phyloP scores from a whole-genome alignment of 2,888 invertebrate species.

The Perizoma affinitatum region DNA sequence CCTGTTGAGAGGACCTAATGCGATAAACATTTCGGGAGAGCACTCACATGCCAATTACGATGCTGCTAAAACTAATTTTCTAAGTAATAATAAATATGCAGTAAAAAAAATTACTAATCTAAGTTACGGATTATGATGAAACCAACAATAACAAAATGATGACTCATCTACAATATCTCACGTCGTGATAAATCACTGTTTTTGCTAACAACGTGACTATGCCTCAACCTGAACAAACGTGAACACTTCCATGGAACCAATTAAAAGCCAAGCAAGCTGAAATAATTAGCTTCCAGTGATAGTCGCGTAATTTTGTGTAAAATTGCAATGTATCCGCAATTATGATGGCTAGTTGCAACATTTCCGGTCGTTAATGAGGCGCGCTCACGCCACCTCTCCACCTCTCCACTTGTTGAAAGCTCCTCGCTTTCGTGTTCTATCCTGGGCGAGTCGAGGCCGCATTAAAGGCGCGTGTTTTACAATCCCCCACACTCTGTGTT shows the following conservation, averaged over 20 bases:
- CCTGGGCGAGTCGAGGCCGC: constrained; percentile 34
- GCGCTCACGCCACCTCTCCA: constrained; percentile 49
- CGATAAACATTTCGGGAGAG: constrained; percentile 34
- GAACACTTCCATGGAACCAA: constrained; percentile 17
- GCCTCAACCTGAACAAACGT: constrained; percentile 1
- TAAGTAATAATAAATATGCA: no score
- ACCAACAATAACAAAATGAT: constrained; percentile 7
- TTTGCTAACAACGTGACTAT: constrained; percentile 9
- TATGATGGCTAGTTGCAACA: constrained; percentile 44
- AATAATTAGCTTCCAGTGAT: constrained; percentile 35
- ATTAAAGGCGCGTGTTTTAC: constrained; percentile 57
- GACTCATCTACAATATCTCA: constrained; percentile 11
- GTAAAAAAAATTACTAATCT: not conserved
- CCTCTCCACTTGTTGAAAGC: constrained; percentile 47
- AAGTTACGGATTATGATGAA: constrained; percentile 5
- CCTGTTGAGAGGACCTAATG: constrained; percentile 44
- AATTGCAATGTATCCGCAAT: constrained; percentile 44
- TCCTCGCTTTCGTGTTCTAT: constrained; percentile 52
- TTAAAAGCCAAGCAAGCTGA: constrained; percentile 31
- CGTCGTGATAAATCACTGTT: constrained; percentile 14
- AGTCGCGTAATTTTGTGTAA: constrained; percentile 36
- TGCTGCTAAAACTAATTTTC: not conserved
- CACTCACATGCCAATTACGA: constrained; percentile 4
- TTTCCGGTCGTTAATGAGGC: constrained; percentile 50
- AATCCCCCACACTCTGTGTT: constrained; percentile 50